Evolutionary conservation across 2,113 vertebrate species (phyloP).

Genomic region (Anolis carolinensis): DNA sequence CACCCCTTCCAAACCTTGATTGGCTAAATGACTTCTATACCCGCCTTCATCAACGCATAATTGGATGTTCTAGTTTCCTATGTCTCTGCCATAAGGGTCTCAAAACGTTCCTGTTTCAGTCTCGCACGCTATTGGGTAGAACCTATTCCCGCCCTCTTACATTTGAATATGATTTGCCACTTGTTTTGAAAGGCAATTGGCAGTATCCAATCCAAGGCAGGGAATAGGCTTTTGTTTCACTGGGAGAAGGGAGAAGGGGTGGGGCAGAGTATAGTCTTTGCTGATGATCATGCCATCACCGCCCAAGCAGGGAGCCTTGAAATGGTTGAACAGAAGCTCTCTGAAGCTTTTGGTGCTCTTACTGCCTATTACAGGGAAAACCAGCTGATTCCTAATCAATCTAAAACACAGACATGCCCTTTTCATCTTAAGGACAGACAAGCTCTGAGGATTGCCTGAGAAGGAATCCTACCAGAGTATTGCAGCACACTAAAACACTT

Average conservation of each 20-base stretch:
- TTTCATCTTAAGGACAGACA: too few relatives aligned
- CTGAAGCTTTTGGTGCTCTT: too few relatives aligned
- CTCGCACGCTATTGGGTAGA: neutral
- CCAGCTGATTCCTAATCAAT: too few relatives aligned
- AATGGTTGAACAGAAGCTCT: too few relatives aligned
- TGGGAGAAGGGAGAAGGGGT: neutral
- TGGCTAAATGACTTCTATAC: neutral
- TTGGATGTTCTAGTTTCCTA: neutral
- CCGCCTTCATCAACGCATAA: neutral
- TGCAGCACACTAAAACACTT: too few relatives aligned
- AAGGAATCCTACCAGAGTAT: too few relatives aligned
- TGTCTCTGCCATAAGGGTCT: rapidly evolving
- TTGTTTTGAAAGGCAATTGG: neutral
- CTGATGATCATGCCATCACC: too few relatives aligned
- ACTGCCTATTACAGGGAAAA: too few relatives aligned
- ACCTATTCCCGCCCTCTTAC: neutral
- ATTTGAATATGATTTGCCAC: neutral
- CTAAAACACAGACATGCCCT: too few relatives aligned
- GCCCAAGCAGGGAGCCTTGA: too few relatives aligned
- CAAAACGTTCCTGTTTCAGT: neutral
- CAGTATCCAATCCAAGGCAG: neutral
- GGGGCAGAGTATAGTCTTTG: neutral
- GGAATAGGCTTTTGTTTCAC: neutral
- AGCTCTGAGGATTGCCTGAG: too few relatives aligned
- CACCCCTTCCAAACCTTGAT: neutral